A percentile compares a stretch with the other conserved stretches of the same genome.
phyloP scores from a whole-genome alignment of 2,888 invertebrate genomes.

The Salticus scenicus region DNA sequence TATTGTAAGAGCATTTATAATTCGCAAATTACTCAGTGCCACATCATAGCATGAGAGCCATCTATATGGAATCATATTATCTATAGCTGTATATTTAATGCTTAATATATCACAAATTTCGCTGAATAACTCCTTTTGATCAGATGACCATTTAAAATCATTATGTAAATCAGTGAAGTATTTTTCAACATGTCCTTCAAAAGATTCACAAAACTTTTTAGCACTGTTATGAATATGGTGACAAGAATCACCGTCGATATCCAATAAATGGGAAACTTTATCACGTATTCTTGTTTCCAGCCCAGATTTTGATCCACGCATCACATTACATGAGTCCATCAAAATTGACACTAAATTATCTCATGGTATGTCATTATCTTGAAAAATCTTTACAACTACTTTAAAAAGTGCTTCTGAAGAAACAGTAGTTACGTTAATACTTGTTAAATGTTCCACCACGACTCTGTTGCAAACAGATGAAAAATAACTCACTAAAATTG shows the following conservation, averaged over 20 bases:
- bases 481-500: no score
- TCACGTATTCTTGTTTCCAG: background rate
- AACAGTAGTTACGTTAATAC: background rate
- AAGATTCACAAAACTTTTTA: background rate
- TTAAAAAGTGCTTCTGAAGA: background rate
- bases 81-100: no score
- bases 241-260: background rate
- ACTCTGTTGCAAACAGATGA: no score
- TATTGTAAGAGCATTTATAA: no score
- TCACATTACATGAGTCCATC: background rate
- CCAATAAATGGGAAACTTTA: background rate
- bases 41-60: no score
- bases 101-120: background rate
- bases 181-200: background rate
- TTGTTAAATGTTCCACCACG: background rate
- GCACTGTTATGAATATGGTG: background rate
- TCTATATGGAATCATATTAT: no score
- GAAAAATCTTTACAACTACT: background rate
- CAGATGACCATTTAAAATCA: background rate
- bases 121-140: background rate
- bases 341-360: background rate
- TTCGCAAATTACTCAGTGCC: no score
- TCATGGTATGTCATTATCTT: background rate
- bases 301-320: background rate
- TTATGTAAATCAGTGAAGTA: background rate